Percentiles rank a stretch among this genome's conserved stretches.
These are phyloP conservation scores for Gallinago nigripennis DNA, from an alignment of 2,797 vertebrate species.

Conservation along the genomic window DNA sequence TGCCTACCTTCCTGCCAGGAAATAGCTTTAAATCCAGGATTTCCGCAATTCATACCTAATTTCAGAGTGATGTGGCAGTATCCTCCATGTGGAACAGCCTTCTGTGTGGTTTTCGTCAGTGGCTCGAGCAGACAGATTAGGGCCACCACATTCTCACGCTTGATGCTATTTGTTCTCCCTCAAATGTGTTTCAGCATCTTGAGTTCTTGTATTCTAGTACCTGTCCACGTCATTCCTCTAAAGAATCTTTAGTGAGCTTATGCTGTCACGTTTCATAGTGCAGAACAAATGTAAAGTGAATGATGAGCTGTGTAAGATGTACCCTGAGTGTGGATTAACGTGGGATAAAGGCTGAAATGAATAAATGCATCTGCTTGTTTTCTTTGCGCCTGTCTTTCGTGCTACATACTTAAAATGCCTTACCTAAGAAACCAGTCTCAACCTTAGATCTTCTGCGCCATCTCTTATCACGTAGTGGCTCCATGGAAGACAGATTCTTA, in stretches of 20 bases:
- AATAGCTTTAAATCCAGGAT: conserved; percentile 26
- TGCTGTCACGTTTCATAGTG: neutral
- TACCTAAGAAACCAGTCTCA: neutral
- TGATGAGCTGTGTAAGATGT: neutral
- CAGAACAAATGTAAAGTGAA: neutral
- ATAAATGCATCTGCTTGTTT: neutral
- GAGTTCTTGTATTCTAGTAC: neutral
- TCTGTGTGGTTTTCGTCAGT: neutral
- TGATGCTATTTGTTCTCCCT: neutral
- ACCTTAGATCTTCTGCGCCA: neutral
- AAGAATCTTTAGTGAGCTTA: neutral
- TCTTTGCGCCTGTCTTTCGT: neutral
- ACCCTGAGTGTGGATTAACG: neutral
- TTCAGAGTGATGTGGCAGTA: neutral
- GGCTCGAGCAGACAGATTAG: conserved; percentile 1
- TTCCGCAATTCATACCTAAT: neutral
- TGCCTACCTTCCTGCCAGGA: conserved; percentile 15
- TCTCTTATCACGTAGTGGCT: neutral
- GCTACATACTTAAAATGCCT: neutral
- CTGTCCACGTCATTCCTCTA: neutral
- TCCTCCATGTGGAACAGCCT: neutral
- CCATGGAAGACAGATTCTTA: neutral
- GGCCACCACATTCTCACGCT: neutral
- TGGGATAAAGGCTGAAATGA: neutral
- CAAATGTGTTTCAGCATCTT: neutral